These are phyloP conservation scores for Psittacula cyanocephala DNA, from an alignment of 2,113 vertebrate genomes.

Conservation along the genomic window DNA sequence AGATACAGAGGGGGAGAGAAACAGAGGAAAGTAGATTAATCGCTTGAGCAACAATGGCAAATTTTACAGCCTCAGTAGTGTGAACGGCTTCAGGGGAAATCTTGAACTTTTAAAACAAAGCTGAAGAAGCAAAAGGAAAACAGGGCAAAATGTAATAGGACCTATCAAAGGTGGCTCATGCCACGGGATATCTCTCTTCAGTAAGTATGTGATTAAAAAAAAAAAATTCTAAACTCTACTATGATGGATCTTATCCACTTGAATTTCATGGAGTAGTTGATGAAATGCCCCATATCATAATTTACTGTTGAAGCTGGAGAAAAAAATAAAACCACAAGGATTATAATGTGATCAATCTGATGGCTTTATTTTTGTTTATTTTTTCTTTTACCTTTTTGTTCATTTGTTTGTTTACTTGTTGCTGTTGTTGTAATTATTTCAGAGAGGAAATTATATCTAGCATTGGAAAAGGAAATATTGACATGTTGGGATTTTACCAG, in stretches of 20 bases:
- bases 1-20: neutral
- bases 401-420: neutral
- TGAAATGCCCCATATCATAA: neutral
- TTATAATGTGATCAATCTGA: neutral
- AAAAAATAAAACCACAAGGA: neutral
- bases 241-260: neutral
- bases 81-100: neutral
- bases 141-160: neutral
- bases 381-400: neutral
- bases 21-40: conserved; percentile 22
- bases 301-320: neutral
- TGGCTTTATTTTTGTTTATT: neutral
- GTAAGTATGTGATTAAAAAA: neutral
- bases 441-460: neutral
- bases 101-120: conserved; percentile 6
- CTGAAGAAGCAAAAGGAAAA: neutral
- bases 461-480: neutral
- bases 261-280: neutral
- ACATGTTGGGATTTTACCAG: neutral
- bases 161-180: neutral
- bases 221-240: neutral
- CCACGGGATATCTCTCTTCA: neutral
- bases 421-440: neutral
- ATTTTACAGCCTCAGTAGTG: neutral
- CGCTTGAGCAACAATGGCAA: neutral